Conservation (phyloP, 2,888 invertebrate genomes). For the Andrena minutula region DNA sequence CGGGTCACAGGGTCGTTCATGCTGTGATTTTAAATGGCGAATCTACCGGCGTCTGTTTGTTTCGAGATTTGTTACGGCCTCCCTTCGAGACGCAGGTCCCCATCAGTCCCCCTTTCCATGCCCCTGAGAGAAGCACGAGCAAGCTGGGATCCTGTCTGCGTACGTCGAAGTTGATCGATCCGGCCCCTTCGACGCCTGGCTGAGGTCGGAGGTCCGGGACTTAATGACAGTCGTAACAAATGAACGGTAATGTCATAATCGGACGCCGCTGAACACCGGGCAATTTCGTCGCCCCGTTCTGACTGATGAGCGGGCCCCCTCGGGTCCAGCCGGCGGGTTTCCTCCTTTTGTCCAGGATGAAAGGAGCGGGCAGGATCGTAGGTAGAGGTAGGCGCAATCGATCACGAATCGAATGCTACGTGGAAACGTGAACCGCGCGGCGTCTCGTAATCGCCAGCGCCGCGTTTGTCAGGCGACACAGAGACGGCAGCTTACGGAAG, state of each 20-base stretch:
- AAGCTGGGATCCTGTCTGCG: slow-evolving; percentile 21
- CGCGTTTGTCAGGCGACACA: slow-evolving; percentile 11
- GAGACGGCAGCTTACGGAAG: slow-evolving; percentile 3
- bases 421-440: neutral
- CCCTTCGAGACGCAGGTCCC: slow-evolving; percentile 53
- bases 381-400: slow-evolving; percentile 7
- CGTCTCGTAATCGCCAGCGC: slow-evolving; percentile 23
- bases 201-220: slow-evolving; percentile 60
- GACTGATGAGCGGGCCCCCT: slow-evolving; percentile 41
- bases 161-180: slow-evolving; percentile 62
- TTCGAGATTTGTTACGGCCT: slow-evolving; percentile 78
- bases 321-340: slow-evolving; percentile 11
- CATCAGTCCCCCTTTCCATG: neutral
- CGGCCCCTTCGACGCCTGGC: slow-evolving; percentile 65
- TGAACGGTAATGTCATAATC: slow-evolving; percentile 72
- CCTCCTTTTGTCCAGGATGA: slow-evolving; percentile 13
- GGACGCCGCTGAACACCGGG: slow-evolving; percentile 53
- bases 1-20: slow-evolving; percentile 69
- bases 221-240: slow-evolving; percentile 73
- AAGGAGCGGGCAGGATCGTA: slow-evolving; percentile 13
- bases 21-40: slow-evolving; percentile 82
- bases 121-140: slow-evolving; percentile 5
- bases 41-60: slow-evolving; percentile 75
- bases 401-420: slow-evolving; percentile 3
- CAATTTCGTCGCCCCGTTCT: slow-evolving; percentile 63